A percentile compares a stretch with the other conserved stretches of the same genome.
phyloP scores from a whole-genome alignment of 2,113 vertebrate species.

The Paramormyrops kingsleyae region DNA sequence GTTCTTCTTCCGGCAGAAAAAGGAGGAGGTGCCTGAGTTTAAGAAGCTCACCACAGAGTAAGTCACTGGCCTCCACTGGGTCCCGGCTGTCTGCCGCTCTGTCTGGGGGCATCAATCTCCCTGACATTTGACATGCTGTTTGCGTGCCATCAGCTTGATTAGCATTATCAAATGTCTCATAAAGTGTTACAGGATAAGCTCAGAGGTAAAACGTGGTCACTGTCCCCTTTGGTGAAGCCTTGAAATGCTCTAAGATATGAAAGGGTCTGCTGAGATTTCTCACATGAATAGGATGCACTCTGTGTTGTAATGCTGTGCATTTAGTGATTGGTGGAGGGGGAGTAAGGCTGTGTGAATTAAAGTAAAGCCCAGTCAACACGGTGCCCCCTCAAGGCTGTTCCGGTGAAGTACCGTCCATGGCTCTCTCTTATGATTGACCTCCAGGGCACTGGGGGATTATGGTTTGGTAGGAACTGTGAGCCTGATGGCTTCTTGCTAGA shows the following conservation, averaged over 20 bases:
- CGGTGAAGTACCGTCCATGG: background rate
- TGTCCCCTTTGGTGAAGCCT: background rate
- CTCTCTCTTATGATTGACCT: background rate
- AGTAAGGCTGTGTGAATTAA: background rate
- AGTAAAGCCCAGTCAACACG: background rate
- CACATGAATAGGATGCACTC: background rate
- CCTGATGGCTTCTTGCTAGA: background rate
- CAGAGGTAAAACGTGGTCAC: background rate
- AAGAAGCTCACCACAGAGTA: constrained; percentile 70
- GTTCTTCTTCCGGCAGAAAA: constrained; percentile 85
- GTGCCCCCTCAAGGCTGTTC: background rate
- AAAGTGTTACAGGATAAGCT: background rate
- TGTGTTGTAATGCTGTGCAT: background rate
- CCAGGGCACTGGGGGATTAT: background rate
- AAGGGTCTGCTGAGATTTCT: background rate
- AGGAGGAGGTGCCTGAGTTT: constrained; percentile 80
- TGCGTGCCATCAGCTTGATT: background rate
- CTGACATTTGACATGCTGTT: background rate
- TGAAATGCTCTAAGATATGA: background rate
- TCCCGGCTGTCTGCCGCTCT: too few species aligned
- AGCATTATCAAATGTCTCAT: background rate
- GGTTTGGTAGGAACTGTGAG: background rate
- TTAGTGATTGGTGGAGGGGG: background rate
- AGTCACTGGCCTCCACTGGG: constrained; percentile 38
- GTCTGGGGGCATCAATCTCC: background rate